phyloP scores from a whole-genome alignment of 2,888 invertebrate genomes.

The Volucella inflata region DNA sequence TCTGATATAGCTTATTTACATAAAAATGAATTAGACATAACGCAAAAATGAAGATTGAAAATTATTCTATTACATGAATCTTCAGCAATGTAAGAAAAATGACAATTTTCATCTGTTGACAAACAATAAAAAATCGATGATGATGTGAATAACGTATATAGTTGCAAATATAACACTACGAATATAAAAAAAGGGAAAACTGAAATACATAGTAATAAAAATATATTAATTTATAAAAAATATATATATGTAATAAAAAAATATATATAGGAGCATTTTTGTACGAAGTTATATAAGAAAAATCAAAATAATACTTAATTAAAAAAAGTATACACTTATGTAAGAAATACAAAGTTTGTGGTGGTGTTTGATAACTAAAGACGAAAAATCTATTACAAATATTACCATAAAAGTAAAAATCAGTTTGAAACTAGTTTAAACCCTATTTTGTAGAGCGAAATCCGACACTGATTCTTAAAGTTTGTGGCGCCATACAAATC shows the following conservation, averaged over 20 bases:
- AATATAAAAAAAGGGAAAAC: slow-evolving; percentile 29
- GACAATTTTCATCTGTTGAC: slow-evolving; percentile 25
- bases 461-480: slow-evolving; percentile 36
- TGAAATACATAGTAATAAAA: slow-evolving; percentile 63
- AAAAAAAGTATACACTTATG: slow-evolving; percentile 66
- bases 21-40: slow-evolving; percentile 55
- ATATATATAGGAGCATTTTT: slow-evolving; percentile 75
- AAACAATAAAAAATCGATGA: slow-evolving; percentile 44
- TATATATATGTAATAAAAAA: slow-evolving; percentile 68
- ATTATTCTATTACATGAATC: slow-evolving; percentile 56
- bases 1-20: slow-evolving; percentile 73
- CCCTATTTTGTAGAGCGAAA: slow-evolving; percentile 56
- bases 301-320: slow-evolving; percentile 70
- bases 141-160: slow-evolving; percentile 3
- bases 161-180: slow-evolving; percentile 18
- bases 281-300: slow-evolving; percentile 74
- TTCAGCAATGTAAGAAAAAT: slow-evolving; percentile 28
- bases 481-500: slow-evolving; percentile 12
- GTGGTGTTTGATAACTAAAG: slow-evolving; percentile 68
- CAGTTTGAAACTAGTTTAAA: slow-evolving; percentile 59
- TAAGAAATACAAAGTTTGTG: slow-evolving; percentile 59
- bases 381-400: slow-evolving; percentile 60
- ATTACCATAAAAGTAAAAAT: slow-evolving; percentile 49
- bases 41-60: slow-evolving; percentile 45
- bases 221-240: slow-evolving; percentile 63